Evolutionary conservation across 2,888 invertebrate genomes (phyloP), one percentile per base, ranked within the genome.

Genomic region (Nowickia ferox): DNA sequence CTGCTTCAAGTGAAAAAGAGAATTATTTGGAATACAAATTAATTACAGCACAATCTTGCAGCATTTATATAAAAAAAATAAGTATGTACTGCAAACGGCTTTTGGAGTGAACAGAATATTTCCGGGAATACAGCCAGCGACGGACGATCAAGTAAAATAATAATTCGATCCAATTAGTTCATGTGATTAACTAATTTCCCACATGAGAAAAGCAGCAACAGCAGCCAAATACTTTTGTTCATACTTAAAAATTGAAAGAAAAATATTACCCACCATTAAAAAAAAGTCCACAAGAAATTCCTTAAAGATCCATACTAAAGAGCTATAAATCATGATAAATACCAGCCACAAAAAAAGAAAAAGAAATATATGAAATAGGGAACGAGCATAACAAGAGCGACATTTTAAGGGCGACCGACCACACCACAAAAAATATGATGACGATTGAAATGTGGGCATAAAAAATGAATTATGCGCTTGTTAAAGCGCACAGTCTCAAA

Each of bases 391-490:
- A 77, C 42, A 44, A 10, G 44, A n/a, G 48, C 30, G 63, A 59
- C 53, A 53, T 30, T 71, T 76, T 48, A 74, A 78, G 72, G 76
- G 78, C 75, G 68, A 75, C 74, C 69, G 30, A 30, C 30, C 30
- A 30, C 30, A 53, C 74, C 61, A 55, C 19, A 68, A 74, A 65
- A 48, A 65, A 81, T 19, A 72, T 46, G 22, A 75, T 84, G 75
- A 85, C 85, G 88, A 89, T 89, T 87, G 87, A 88, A 84, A 87
- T 86, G 88, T 79, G 85, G 77, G 83, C 87, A 87, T 89, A 89
- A 89, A 88, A 89, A 88, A 88, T 88, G 89, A 89, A 88, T 89
- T 88, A 89, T 89, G 88, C 87, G 88, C 86, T 77, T 87, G 79
- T 88, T 88, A 84, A 86, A 65, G 79, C 77, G 69, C 74, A 78